Base-by-base conservation (phyloP, 1,140 invertebrate genomes). In the Hyles euphorbiae region DNA sequence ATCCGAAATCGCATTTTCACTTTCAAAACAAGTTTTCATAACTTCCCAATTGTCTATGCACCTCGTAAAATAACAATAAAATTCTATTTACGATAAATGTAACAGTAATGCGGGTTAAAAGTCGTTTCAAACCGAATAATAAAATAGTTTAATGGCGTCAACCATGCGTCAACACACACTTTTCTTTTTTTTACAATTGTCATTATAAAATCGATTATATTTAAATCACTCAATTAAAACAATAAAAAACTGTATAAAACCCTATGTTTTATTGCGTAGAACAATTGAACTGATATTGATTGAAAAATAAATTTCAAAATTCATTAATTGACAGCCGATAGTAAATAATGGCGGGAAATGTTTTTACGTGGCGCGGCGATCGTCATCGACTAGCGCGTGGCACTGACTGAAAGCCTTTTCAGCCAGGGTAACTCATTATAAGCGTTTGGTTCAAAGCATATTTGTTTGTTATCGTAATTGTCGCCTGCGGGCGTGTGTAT, bases 311-410 rank as follows among this genome's bases (percentile, higher is more conserved):
- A 40, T 40, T 40, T 8, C 36, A 40, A 40, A 40, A 40, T 40
- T 40, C 8, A 40, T 40, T 40, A 40, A 2, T 40, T 40, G 8
- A 40, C 4, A 5, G 5, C 4, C 36, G 36, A 40, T 40, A 8
- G 8, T 8, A 22, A 40, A 40, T 40, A 74, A 75, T 55, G 60
- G 82, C 77, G 80, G 75, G 82, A 77, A 82, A 67, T 45, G 44
- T 55, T 59, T 55, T 64, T 76, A 72, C 51, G 75, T 77, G 70
- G 68, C 76, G 61, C 61, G 70, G 61, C 82, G 72, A 54, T 67
- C 70, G 71, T 55, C 59, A 58, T 49, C 52, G 48, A 59, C 73
- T 78, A 68, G 73, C 65, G 69, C 78, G 70, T 51, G 58, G 66
- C 70, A 70, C 69, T 47, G 60, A 85, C 80, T 84, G 68, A 72